These are phyloP conservation scores for Dendrolimus pini DNA, from an alignment of 2,888 invertebrate species.

Conservation along the genomic window DNA sequence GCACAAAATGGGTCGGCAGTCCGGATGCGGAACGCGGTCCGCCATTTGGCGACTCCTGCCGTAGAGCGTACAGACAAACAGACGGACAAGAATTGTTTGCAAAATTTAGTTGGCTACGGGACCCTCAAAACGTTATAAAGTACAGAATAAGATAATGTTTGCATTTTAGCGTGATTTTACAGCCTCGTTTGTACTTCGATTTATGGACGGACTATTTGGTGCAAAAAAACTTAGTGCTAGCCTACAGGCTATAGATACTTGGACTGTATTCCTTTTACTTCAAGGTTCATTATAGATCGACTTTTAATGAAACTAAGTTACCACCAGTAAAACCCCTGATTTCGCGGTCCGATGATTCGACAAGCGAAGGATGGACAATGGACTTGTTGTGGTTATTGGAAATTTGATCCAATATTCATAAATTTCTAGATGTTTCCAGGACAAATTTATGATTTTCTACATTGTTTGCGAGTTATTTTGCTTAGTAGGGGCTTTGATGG, in stretches of 20 bases:
- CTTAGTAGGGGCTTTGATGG: neutral
- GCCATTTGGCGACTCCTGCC: too few species aligned
- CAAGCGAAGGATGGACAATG: slow-evolving; percentile 28
- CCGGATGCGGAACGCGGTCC: too few species aligned
- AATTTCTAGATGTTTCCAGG: slow-evolving; percentile 20
- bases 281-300: slow-evolving; percentile 8
- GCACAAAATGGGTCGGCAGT: too few species aligned
- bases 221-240: slow-evolving; percentile 5
- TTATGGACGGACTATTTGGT: slow-evolving; percentile 22
- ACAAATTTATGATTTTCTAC: slow-evolving; percentile 2
- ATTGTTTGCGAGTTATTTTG: slow-evolving; percentile 5
- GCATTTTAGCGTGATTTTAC: slow-evolving; percentile 17
- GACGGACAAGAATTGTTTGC: too few species aligned
- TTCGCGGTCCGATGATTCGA: slow-evolving; percentile 29
- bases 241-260: neutral
- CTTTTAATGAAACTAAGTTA: slow-evolving; percentile 2
- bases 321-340: slow-evolving; percentile 24
- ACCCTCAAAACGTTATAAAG: neutral
- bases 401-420: slow-evolving; percentile 31
- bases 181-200: slow-evolving; percentile 25
- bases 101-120: too few species aligned
- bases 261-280: slow-evolving; percentile 1
- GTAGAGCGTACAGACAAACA: too few species aligned
- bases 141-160: neutral
- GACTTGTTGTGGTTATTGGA: slow-evolving; percentile 21